Percentiles rank a stretch among this genome's conserved stretches.
Conservation (phyloP, 2,888 invertebrate genomes). For the Anoplius nigerrimus region DNA sequence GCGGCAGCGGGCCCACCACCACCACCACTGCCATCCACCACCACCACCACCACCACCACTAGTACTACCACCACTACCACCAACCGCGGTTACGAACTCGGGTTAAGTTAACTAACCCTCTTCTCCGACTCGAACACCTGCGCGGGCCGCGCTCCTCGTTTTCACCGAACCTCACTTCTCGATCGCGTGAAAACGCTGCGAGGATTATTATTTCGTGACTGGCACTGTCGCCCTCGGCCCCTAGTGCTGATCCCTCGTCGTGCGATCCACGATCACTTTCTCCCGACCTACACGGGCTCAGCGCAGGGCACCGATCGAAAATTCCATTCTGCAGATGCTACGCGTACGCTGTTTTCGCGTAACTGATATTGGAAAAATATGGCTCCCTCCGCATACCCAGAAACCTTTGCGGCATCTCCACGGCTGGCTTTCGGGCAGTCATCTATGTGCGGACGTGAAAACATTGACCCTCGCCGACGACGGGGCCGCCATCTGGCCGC, state of each 20-base stretch:
- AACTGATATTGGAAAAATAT: conserved; percentile 78
- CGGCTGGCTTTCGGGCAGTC: conserved; percentile 61
- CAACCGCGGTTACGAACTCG: conserved; percentile 59
- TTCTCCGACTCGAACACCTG: conserved; percentile 60
- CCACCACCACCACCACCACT: conserved; percentile 26
- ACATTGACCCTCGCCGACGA: conserved; percentile 52
- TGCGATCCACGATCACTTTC: conserved; percentile 44
- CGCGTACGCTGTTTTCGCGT: conserved; percentile 74
- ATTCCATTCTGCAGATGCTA: conserved; percentile 62
- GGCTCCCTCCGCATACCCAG: conserved; percentile 79
- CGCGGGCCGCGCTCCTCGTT: conserved; percentile 61
- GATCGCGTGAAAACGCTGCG: conserved; percentile 40
- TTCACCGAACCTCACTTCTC: conserved; percentile 55
- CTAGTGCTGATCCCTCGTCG: conserved; percentile 28
- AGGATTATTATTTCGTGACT: conserved; percentile 47
- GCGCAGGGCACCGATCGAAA: conserved; percentile 41
- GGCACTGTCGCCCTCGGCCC: conserved; percentile 27
- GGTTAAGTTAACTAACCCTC: conserved; percentile 67
- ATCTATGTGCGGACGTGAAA: conserved; percentile 51
- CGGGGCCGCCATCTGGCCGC: conserved; percentile 37
- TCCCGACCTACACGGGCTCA: conserved; percentile 38
- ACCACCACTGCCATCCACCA: conserved; percentile 43
- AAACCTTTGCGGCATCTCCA: conserved; percentile 76
- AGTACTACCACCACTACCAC: conserved; percentile 35
- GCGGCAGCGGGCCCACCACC: conserved; percentile 53